A percentile compares a stretch with the other conserved stretches of the same genome.
Evolutionary conservation across 2,888 invertebrate species (phyloP).

Genomic region (Drosophila ezoana): DNA sequence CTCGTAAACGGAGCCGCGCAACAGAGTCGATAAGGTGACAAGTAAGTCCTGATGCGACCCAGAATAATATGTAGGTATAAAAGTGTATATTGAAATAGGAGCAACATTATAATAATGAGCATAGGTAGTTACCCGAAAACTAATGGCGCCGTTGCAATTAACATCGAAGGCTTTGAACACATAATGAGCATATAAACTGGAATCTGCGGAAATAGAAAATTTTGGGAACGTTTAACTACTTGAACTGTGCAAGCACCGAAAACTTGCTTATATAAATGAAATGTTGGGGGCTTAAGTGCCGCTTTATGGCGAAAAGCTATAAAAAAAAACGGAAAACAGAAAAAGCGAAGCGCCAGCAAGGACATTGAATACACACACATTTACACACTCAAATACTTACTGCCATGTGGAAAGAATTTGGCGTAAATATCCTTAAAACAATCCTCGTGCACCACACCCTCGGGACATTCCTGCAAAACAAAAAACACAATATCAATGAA

Average conservation of each 20-base stretch:
- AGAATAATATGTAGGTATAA: conserved; percentile 1
- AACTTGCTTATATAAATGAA: conserved; percentile 48
- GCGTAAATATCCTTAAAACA: conserved; percentile 99
- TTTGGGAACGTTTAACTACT: conserved; percentile 22
- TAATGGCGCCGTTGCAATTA: conserved; percentile 98
- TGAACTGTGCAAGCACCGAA: conserved; percentile 15
- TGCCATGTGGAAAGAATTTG: conserved; percentile 99
- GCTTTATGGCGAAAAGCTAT: conserved; percentile 69
- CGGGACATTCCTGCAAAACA: conserved; percentile 95
- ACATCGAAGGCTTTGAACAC: conserved; percentile 99
- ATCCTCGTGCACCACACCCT: conserved; percentile 98
- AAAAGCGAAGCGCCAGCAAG: conserved; percentile 33
- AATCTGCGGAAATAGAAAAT: conserved; percentile 88
- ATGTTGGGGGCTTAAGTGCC: conserved; percentile 55
- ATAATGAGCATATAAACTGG: conserved; percentile 98
- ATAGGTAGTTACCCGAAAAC: conserved; percentile 93
- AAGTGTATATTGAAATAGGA: neutral
- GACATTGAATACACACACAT: conserved; percentile 32
- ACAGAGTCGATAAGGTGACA: conserved; percentile 95
- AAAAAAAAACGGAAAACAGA: conserved; percentile 47
- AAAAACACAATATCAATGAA: conserved; percentile 50
- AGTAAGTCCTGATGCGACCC: conserved; percentile 91
- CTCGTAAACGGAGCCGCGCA: conserved; percentile 97
- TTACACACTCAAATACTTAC: conserved; percentile 88
- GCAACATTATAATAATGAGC: conserved; percentile 1